Evolutionary conservation across 2,888 invertebrate genomes (phyloP), one percentile per base, ranked within the genome.

Genomic region (Synanthedon vespiformis): DNA sequence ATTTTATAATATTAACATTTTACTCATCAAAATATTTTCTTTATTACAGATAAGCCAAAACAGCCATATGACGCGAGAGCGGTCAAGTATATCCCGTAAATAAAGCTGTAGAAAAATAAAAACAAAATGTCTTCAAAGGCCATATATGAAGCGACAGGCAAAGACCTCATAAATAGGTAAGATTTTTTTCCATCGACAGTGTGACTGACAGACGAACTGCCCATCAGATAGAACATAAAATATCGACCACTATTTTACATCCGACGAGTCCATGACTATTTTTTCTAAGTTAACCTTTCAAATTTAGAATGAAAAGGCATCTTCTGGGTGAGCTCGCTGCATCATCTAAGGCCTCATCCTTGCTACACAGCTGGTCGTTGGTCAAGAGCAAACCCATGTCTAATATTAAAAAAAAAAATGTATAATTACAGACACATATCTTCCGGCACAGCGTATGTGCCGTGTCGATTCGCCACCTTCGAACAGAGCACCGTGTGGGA

Each of bases 111-210:
- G 44, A 13, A 44, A 44, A n/a, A 44, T 41, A 56, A 54, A 58
- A 58, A 58, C 70, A 88, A 74, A 59, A 98, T 98, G 98, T 96
- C 98, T 61, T 98, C 98, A 52, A 98, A 98, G 89, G 98, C 98
- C 54, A 96, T 98, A 70, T 91, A 94, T 73, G 98, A 98, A 89
- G 96, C 95, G 58, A 94, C 95, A 52, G 98, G 98, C 66, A 98
- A 98, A 82, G 92, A 94, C 70, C 89, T 98, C 52, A 92, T 98
- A 57, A 97, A 96, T 82, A 92, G 94, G 70, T 85, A 55, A 65
- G 55, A 49, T 40, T 12, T 40, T 13, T 41, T 13, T 12, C 27
- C 2, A 8, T 34, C 2, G 27, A 34, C 8, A 34, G 27, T 34
- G 27, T 34, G 27, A 34, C 27, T 1, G 27, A 34, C 27, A 22